A percentile compares a stretch with the other conserved stretches of the same genome.
Conservation (phyloP, 2,888 invertebrate species). For the Scaeva pyrastri region DNA sequence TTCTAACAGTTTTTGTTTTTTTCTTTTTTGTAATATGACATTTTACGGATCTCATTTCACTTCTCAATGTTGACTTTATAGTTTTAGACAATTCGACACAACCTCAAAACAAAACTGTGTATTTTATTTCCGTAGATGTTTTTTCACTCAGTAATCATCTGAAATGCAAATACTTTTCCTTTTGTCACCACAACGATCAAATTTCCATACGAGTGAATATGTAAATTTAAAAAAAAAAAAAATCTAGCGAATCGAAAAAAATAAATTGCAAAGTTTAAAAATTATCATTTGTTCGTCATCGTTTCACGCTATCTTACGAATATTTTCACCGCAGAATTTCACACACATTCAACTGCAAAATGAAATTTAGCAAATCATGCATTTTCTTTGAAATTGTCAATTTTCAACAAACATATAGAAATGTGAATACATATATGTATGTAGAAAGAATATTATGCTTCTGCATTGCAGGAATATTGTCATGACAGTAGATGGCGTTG, state of each 20-base stretch:
- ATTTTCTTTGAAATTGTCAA: conserved; percentile 61
- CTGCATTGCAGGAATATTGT: conserved; percentile 6
- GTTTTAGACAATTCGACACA: too few species aligned
- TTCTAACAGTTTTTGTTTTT: too few species aligned
- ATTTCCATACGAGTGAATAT: background rate
- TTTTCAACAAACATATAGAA: conserved; percentile 41
- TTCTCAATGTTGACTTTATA: too few species aligned
- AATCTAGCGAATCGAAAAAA: conserved; percentile 9
- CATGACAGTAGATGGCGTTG: conserved; percentile 8
- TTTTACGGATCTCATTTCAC: too few species aligned
- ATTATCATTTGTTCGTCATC: conserved; percentile 15
- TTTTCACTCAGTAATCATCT: too few species aligned
- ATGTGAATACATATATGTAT: conserved; percentile 22
- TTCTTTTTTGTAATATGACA: too few species aligned
- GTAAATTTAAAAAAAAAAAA: conserved; percentile 3
- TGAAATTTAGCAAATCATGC: conserved; percentile 59
- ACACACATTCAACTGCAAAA: conserved; percentile 39
- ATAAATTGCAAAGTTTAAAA: conserved; percentile 17
- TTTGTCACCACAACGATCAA: background rate
- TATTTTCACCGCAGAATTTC: background rate
- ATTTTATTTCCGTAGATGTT: too few species aligned
- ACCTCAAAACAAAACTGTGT: too few species aligned
- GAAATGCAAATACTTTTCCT: too few species aligned
- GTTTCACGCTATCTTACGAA: conserved; percentile 34
- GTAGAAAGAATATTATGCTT: too few species aligned